Conservation (phyloP, 2,113 vertebrate genomes). For the Sardina pilchardus region DNA sequence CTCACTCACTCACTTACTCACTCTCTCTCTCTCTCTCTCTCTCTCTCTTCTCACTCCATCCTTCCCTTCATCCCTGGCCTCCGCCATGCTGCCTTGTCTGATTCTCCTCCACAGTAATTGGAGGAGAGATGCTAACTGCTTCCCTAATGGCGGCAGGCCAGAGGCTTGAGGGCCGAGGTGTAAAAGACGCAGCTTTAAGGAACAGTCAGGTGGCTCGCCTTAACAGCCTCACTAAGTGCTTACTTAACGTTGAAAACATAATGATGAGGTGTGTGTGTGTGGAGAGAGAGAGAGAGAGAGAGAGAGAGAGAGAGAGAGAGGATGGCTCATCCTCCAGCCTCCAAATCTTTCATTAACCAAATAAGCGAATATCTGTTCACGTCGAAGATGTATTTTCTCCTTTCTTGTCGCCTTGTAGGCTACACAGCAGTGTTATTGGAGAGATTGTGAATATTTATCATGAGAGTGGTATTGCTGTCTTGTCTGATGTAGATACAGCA, state of each 20-base stretch:
- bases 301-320: background rate
- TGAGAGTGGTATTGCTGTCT: background rate
- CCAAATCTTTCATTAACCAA: background rate
- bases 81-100: conserved; percentile 22
- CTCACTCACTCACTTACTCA: conserved; percentile 15
- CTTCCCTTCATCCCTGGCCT: background rate
- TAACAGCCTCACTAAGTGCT: background rate
- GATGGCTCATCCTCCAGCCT: background rate
- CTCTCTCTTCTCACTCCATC: background rate
- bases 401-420: background rate
- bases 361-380: background rate
- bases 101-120: conserved; percentile 32
- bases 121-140: background rate
- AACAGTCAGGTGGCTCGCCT: background rate
- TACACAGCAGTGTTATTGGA: background rate
- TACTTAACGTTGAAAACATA: too few relatives aligned
- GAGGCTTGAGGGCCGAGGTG: background rate
- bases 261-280: background rate
- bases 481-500: background rate
- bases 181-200: background rate
- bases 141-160: background rate
- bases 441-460: background rate
- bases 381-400: background rate
- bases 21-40: conserved; percentile 27
- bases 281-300: too few relatives aligned